These are phyloP conservation scores for Chrysina gloriosa DNA, from an alignment of 2,888 invertebrate genomes.

Conservation along the genomic window DNA sequence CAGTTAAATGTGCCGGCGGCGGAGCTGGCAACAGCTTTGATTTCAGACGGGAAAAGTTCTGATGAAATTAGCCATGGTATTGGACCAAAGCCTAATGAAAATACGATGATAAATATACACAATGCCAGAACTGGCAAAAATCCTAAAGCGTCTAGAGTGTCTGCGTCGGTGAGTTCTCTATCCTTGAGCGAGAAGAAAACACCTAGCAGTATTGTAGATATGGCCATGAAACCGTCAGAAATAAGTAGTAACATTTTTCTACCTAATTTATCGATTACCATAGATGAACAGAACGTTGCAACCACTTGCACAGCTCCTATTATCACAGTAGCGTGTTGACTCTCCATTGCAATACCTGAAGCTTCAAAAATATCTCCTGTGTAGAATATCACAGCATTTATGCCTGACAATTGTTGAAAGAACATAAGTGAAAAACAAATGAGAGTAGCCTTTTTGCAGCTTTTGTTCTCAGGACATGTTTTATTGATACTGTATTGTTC, in stretches of 20 bases:
- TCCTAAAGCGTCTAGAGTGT: conserved; percentile 68
- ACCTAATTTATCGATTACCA: conserved; percentile 85
- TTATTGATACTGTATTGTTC: conserved; percentile 69
- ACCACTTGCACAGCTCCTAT: conserved; percentile 87
- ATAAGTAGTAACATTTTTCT: conserved; percentile 79
- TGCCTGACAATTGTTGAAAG: conserved; percentile 88
- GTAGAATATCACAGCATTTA: conserved; percentile 87
- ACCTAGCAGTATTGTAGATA: conserved; percentile 78
- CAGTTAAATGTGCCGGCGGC: conserved; percentile 86
- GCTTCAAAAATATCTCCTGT: conserved; percentile 78
- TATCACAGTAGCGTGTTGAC: conserved; percentile 77
- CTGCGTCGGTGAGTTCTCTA: conserved; percentile 58
- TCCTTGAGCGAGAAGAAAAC: conserved; percentile 73
- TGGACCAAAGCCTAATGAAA: conserved; percentile 87
- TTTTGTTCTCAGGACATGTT: conserved; percentile 58
- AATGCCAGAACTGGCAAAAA: conserved; percentile 83
- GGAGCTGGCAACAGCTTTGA: conserved; percentile 81
- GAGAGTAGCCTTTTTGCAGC: conserved; percentile 73
- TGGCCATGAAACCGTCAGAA: conserved; percentile 77
- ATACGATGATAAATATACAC: conserved; percentile 82
- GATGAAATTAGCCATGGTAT: conserved; percentile 90
- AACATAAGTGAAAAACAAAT: conserved; percentile 86
- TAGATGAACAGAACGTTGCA: conserved; percentile 79
- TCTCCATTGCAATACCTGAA: conserved; percentile 71
- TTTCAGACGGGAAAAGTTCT: conserved; percentile 83